Base-by-base conservation (phyloP, 2,888 invertebrate genomes). In the Tolmerus cingulatus region DNA sequence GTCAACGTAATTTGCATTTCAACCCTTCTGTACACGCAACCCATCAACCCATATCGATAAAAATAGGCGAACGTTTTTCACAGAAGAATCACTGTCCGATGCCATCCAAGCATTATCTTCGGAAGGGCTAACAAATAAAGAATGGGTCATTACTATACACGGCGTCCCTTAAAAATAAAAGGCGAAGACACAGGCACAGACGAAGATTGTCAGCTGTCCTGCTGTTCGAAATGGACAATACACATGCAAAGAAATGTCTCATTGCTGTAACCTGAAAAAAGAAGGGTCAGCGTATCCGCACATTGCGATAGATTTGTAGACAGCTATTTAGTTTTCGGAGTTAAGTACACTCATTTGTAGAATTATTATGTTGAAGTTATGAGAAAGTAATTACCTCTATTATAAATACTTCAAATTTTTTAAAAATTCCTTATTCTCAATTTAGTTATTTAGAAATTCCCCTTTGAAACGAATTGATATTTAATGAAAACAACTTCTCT, bases 1-100 rank as follows among this genome's bases (percentile, higher is more conserved):
- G 87, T 87, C 87, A 87, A 74, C 66, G 40, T 81, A 87, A 87
- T 87, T 87, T 86, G 43, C 87, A 87, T 87, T 81, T 57, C 86
- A 79, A 76, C 87, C 87, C 87, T 87, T 87, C 19, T 78, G 9
- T 40, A 19, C 16, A 66, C 19, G 43, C 40, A 43, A 78, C 43
- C 78, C 78, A 66, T 66, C 78, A 43, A 19, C n/a, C 78, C 37
- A 46, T 43, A 37, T 40, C 34, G 37, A 40, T 34, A 40, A 37
- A 40, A 78, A 78, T 19, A 78, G 23, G 12, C 37, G 19, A 78
- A 78, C 12, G 12, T 43, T 43, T 78, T 23, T 78, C 78, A 46
- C 19, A 23, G 78, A 78, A 78, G 23, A 78, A 40, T 43, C 40
- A 43, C 78, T 78, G 78, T 46, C 78, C 78, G 78, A n/a, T 40